Evolutionary conservation across 2,888 invertebrate genomes (phyloP).

Genomic region (Rambutsinella grinnellia): DNA sequence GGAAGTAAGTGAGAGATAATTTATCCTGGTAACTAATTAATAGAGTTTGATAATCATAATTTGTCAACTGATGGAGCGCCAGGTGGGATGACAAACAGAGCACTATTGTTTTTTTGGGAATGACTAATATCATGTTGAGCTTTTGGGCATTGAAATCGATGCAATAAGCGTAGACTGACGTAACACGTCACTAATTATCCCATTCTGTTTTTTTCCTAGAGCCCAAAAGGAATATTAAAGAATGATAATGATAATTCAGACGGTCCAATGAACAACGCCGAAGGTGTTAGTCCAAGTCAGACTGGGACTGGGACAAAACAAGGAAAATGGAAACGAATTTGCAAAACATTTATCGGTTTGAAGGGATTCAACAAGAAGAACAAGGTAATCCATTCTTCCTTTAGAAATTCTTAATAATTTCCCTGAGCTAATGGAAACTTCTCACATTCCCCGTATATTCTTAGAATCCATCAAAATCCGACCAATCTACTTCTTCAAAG

Average conservation of each 20-base stretch:
- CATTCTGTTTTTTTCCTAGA: no score
- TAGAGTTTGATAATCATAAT: no score
- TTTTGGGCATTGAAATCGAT: no score
- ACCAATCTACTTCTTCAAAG: neutral
- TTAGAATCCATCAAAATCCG: neutral
- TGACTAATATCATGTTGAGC: no score
- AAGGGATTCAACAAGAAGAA: slow-evolving; percentile 32
- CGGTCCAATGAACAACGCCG: slow-evolving; percentile 1
- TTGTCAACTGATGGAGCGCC: no score
- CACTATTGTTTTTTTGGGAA: no score
- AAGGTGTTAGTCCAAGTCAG: slow-evolving; percentile 7
- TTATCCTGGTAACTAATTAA: no score
- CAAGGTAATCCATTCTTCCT: slow-evolving; percentile 16
- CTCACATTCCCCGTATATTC: neutral
- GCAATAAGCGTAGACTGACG: no score
- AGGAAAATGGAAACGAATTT: slow-evolving; percentile 40
- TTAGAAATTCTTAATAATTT: neutral
- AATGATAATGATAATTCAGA: slow-evolving; percentile 5
- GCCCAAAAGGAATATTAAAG: slow-evolving; percentile 23
- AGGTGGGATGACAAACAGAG: no score
- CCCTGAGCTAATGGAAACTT: neutral
- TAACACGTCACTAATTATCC: no score
- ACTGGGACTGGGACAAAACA: slow-evolving; percentile 11
- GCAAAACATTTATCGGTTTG: slow-evolving; percentile 45
- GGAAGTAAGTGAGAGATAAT: slow-evolving; percentile 10